These are phyloP conservation scores for Dicycla oo DNA, from an alignment of 2,888 invertebrate genomes.

Conservation along the genomic window DNA sequence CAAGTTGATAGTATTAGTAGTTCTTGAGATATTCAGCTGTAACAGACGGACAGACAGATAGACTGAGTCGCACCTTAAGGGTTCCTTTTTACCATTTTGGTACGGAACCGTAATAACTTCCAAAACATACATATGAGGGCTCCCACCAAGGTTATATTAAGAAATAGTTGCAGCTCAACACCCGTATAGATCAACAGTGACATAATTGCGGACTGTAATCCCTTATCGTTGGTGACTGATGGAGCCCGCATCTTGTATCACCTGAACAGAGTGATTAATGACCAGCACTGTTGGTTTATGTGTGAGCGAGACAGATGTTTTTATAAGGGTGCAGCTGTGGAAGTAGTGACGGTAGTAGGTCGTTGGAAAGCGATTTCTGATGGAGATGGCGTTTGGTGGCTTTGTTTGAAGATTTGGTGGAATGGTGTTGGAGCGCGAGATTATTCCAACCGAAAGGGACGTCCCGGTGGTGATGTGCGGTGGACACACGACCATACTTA, in stretches of 20 bases:
- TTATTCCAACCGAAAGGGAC: no score
- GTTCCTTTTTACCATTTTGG: no score
- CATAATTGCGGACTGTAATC: constrained; percentile 72
- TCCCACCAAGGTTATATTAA: constrained; percentile 28
- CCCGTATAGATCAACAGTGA: constrained; percentile 62
- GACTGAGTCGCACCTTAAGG: no score
- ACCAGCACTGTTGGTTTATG: constrained; percentile 63
- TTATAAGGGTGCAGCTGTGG: constrained; percentile 48
- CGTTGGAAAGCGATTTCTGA: constrained; percentile 46
- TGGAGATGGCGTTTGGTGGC: not conserved
- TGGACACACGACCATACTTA: no score
- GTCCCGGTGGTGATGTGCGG: no score
- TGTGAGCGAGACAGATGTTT: constrained; percentile 66
- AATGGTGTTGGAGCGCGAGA: not conserved
- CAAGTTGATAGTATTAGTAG: no score
- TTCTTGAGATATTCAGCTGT: no score
- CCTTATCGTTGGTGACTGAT: constrained; percentile 75
- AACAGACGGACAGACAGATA: no score
- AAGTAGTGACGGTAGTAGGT: constrained; percentile 23
- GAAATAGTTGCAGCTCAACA: constrained; percentile 53
- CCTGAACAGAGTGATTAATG: constrained; percentile 76
- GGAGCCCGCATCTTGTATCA: constrained; percentile 76
- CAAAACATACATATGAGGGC: constrained; percentile 12
- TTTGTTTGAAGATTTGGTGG: constrained; percentile 1
- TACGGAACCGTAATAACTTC: no score